These are phyloP conservation scores for Ochlodes sylvanus DNA, from an alignment of 2,888 invertebrate species.

Conservation along the genomic window DNA sequence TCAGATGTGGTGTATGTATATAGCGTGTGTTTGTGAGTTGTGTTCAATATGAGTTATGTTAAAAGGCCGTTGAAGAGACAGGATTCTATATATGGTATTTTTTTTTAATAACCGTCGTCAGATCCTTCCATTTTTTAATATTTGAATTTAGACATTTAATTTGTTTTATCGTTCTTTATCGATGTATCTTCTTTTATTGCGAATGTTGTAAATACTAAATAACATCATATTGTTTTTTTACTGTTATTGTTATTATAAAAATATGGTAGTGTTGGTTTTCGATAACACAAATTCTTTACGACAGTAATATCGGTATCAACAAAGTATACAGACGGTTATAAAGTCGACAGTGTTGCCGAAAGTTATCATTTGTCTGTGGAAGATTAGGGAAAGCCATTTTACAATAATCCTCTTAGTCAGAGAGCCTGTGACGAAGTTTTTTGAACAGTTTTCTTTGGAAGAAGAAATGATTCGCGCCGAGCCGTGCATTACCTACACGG, in stretches of 20 bases:
- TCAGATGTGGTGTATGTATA: constrained; percentile 8
- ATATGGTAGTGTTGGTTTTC: not conserved
- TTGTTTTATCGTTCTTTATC: too few relatives aligned
- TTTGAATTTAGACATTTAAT: too few relatives aligned
- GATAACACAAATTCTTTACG: not conserved
- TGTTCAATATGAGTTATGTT: constrained; percentile 15
- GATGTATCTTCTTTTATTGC: not conserved
- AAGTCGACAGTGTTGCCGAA: constrained; percentile 1
- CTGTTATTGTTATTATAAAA: not conserved
- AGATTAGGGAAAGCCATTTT: not conserved
- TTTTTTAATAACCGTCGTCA: not conserved
- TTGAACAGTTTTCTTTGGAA: too few relatives aligned
- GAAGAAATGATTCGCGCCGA: too few relatives aligned
- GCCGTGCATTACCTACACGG: too few relatives aligned
- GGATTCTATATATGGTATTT: constrained; percentile 15
- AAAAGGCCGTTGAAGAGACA: constrained; percentile 14
- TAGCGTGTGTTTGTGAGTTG: not conserved
- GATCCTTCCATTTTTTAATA: too few relatives aligned
- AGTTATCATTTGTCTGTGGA: not conserved
- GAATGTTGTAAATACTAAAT: not conserved
- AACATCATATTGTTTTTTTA: not conserved
- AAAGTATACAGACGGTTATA: not conserved
- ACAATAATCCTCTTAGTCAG: not conserved
- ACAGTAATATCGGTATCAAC: not conserved
- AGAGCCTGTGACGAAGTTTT: not conserved